Conservation (phyloP, 2,888 invertebrate genomes). For the Hylaea fasciaria region DNA sequence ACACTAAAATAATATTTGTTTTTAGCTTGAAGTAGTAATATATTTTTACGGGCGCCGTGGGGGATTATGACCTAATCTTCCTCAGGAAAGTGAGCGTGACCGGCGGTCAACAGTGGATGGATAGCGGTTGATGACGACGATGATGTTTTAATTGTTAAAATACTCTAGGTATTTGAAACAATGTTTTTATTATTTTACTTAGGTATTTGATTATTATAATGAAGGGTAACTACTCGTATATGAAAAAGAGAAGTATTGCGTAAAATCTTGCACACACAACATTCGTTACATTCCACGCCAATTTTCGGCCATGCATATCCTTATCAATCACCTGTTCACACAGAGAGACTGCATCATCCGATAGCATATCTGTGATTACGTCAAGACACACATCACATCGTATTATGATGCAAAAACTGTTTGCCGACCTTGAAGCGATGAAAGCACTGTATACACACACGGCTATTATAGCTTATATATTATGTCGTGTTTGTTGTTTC, state of each 20-base stretch:
- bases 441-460: conserved; percentile 4
- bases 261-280: background rate
- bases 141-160: too few relatives aligned
- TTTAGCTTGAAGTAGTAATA: too few relatives aligned
- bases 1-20: too few relatives aligned
- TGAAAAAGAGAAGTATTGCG: background rate
- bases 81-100: too few relatives aligned
- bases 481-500: background rate
- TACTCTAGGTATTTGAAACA: too few relatives aligned
- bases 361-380: conserved; percentile 24
- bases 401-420: conserved; percentile 31
- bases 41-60: too few relatives aligned
- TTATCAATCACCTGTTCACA: conserved; percentile 13
- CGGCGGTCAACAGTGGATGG: too few relatives aligned
- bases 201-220: too few relatives aligned
- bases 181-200: too few relatives aligned
- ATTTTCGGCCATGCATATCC: conserved; percentile 10
- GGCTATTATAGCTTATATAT: background rate
- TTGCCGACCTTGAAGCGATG: conserved; percentile 24
- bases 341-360: conserved; percentile 23
- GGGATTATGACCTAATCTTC: too few relatives aligned
- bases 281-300: background rate
- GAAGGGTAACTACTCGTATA: too few relatives aligned
- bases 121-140: too few relatives aligned
- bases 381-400: conserved; percentile 17